phyloP scores from a whole-genome alignment of 2,797 vertebrate genomes.

The Lycodopsis pacificus region DNA sequence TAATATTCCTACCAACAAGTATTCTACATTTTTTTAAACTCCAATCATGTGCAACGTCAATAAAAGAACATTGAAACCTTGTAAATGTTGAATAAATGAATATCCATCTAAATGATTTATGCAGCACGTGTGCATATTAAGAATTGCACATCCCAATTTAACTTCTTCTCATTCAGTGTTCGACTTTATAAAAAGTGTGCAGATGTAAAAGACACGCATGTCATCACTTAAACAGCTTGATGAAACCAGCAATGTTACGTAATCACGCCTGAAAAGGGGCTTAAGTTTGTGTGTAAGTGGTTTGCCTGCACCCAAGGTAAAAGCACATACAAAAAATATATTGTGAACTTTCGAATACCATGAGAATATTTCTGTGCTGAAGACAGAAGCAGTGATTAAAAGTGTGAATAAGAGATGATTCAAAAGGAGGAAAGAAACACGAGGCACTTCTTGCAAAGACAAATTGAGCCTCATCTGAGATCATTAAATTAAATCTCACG shows the following conservation, averaged over 20 bases:
- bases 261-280: constrained; percentile 4
- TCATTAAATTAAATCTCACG: constrained; percentile 19
- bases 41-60: neutral
- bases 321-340: neutral
- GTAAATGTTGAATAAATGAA: constrained; percentile 3
- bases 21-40: neutral
- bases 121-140: neutral
- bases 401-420: neutral
- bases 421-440: neutral
- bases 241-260: neutral
- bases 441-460: constrained; percentile 1
- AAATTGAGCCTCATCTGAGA: constrained; percentile 28
- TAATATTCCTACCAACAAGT: neutral
- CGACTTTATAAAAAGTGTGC: neutral
- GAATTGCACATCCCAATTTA: neutral
- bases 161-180: neutral
- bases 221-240: neutral
- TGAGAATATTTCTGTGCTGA: neutral
- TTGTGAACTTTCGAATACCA: neutral
- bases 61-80: neutral
- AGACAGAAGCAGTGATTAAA: constrained; percentile 6
- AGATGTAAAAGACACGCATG: neutral
- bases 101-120: neutral
- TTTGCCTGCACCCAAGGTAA: neutral
- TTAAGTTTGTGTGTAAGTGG: neutral